Conservation (phyloP, 1,140 invertebrate genomes). For the Drosophila quadrilineata region DNA sequence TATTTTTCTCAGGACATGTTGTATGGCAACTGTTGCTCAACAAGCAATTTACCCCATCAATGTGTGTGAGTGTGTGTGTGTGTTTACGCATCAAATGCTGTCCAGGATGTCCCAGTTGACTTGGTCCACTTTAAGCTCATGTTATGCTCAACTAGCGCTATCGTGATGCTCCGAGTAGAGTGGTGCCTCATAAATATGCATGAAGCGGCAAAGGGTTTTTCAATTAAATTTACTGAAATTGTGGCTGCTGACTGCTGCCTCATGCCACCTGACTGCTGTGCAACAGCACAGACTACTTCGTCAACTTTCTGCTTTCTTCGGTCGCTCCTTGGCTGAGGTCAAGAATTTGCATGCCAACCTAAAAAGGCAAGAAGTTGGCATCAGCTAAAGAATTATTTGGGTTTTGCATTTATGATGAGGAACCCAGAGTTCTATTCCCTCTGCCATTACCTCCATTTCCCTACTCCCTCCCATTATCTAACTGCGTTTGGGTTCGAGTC, state of each 20-base stretch:
- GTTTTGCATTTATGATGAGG: constrained; percentile 73
- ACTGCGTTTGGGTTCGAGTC: background rate
- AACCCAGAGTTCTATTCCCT: constrained; percentile 2
- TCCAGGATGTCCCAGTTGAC: background rate
- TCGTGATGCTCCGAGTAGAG: background rate
- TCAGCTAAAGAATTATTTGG: constrained; percentile 61
- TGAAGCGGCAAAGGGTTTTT: constrained; percentile 68
- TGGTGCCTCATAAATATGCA: constrained; percentile 69
- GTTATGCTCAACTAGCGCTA: background rate
- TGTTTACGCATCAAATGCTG: background rate
- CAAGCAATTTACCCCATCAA: background rate
- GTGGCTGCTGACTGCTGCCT: constrained; percentile 23
- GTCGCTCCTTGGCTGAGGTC: constrained; percentile 43
- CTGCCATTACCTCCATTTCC: background rate
- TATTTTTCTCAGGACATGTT: constrained; percentile 33
- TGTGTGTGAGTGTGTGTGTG: no score
- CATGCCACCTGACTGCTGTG: background rate
- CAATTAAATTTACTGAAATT: constrained; percentile 76
- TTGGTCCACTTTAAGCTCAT: background rate
- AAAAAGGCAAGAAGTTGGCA: constrained; percentile 14
- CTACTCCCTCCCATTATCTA: background rate
- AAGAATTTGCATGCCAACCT: constrained; percentile 73
- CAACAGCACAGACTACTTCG: no score
- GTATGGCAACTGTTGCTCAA: constrained; percentile 68
- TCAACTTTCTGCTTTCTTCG: no score